These are phyloP conservation scores for Thrips palmi DNA, from an alignment of 1,140 invertebrate genomes.

Conservation along the genomic window DNA sequence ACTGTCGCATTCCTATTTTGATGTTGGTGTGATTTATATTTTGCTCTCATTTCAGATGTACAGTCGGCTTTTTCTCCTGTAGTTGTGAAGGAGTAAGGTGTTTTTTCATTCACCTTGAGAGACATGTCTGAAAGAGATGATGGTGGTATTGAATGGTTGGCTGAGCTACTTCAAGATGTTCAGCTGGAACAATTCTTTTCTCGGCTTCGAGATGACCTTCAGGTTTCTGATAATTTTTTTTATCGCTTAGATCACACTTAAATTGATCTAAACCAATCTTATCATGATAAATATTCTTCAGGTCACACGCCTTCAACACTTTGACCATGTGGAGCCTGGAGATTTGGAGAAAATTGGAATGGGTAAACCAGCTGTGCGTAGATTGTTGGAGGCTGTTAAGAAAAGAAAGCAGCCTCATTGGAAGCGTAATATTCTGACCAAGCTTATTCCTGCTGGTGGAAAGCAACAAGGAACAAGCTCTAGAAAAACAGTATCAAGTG, in stretches of 20 bases:
- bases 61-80: too few species aligned
- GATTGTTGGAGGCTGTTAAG: constrained; percentile 80
- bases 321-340: constrained; percentile 85
- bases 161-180: constrained; percentile 69
- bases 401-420: constrained; percentile 64
- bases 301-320: constrained; percentile 77
- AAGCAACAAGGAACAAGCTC: constrained; percentile 20
- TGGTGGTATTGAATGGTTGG: constrained; percentile 58
- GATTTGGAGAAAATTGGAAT: constrained; percentile 91
- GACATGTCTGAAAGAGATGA: too few species aligned
- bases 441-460: constrained; percentile 46
- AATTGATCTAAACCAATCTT: too few species aligned
- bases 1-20: too few species aligned
- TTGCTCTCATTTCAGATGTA: too few species aligned
- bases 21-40: too few species aligned
- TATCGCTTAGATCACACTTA: too few species aligned
- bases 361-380: constrained; percentile 74
- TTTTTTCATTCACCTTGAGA: too few species aligned
- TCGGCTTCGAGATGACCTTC: constrained; percentile 77
- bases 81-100: too few species aligned
- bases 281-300: too few species aligned
- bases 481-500: constrained; percentile 16
- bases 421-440: constrained; percentile 69
- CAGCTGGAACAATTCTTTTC: constrained; percentile 84
- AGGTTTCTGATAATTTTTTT: constrained; percentile 26